phyloP scores from a whole-genome alignment of 2,113 vertebrate genomes.

The Cryptotis parvus region DNA sequence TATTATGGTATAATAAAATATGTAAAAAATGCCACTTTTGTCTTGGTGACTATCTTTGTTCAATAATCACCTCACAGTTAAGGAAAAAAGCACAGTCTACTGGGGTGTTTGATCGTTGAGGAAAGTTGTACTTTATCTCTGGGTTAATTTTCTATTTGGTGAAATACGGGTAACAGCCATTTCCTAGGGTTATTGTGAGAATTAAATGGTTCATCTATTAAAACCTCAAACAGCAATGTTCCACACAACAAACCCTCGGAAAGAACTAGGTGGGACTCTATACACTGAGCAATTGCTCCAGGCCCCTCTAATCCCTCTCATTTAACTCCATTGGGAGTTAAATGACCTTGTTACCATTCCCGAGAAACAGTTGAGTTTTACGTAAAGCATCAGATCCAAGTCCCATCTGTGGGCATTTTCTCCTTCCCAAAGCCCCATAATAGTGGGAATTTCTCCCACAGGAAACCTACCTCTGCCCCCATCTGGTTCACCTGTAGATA shows the following conservation, averaged over 20 bases:
- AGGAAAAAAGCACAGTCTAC: background rate
- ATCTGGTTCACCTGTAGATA: background rate
- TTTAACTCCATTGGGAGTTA: background rate
- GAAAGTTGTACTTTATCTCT: background rate
- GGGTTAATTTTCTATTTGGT: constrained; percentile 5
- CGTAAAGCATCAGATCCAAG: background rate
- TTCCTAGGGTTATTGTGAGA: background rate
- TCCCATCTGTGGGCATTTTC: background rate
- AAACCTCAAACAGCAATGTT: background rate
- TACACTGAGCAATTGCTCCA: background rate
- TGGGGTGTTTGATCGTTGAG: background rate
- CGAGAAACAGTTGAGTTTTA: background rate
- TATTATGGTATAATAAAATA: too few species aligned
- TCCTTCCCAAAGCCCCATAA: background rate
- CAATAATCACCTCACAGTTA: background rate
- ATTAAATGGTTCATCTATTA: background rate
- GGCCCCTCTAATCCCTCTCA: background rate
- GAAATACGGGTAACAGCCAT: background rate
- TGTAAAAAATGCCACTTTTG: background rate
- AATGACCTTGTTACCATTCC: background rate
- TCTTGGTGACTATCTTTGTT: background rate
- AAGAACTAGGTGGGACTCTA: background rate
- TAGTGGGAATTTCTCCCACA: background rate
- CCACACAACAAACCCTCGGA: background rate
- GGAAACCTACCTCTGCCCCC: background rate